Evolutionary conservation across 2,113 vertebrate genomes (phyloP).

Genomic region (Monopterus albus): DNA sequence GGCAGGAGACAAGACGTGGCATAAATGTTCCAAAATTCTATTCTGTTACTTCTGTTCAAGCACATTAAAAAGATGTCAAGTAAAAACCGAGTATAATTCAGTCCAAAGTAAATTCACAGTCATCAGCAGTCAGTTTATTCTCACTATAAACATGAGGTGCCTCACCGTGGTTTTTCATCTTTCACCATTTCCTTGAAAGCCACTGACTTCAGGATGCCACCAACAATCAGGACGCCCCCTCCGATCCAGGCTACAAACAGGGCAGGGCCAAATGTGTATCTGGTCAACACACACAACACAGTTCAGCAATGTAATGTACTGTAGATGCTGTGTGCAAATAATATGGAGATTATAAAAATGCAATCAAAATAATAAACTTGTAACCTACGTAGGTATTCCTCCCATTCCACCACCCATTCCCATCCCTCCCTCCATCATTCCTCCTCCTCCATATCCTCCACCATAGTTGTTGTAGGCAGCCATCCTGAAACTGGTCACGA

Average conservation of each 20-base stretch:
- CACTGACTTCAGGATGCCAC: slow-evolving; percentile 89
- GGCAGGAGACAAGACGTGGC: background rate
- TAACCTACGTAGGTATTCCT: slow-evolving; percentile 60
- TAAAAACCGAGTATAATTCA: too few relatives aligned
- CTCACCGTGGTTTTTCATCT: slow-evolving; percentile 86
- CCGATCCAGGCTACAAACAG: slow-evolving; percentile 92
- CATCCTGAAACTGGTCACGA: slow-evolving; percentile 91
- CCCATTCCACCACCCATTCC: slow-evolving; percentile 28
- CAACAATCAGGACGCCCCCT: slow-evolving; percentile 85
- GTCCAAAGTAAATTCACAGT: background rate
- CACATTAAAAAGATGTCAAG: too few relatives aligned
- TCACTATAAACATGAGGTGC: background rate
- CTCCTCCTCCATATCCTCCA: slow-evolving; percentile 24
- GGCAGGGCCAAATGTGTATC: slow-evolving; percentile 92
- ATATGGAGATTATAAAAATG: background rate
- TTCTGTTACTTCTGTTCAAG: background rate
- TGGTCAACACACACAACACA: slow-evolving; percentile 60
- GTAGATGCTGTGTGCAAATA: rapidly evolving
- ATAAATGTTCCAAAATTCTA: background rate
- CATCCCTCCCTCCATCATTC: slow-evolving; percentile 42
- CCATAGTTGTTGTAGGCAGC: slow-evolving; percentile 56
- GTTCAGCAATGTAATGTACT: background rate
- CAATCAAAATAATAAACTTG: background rate
- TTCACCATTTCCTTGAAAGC: slow-evolving; percentile 87
- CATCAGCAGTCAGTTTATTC: background rate